Percentiles rank a stretch among this genome's conserved stretches.
phyloP scores from a whole-genome alignment of 2,888 invertebrate genomes.

The Drosophila tanythrix region DNA sequence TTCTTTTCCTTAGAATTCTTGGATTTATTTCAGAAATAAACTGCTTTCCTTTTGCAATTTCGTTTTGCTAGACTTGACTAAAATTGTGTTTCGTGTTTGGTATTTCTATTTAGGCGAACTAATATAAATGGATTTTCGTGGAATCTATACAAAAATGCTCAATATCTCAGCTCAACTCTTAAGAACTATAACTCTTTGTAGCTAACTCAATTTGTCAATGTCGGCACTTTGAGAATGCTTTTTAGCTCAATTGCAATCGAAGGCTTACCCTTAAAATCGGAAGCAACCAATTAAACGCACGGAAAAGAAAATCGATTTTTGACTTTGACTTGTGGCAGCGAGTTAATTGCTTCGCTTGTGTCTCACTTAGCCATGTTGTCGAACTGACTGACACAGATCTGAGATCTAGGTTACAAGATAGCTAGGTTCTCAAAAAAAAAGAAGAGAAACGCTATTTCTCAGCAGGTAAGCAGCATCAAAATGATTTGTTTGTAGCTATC shows the following conservation, averaged over 20 bases:
- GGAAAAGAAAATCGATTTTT: conserved; percentile 18
- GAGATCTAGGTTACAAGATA: neutral
- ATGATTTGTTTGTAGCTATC: neutral
- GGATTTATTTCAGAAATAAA: neutral
- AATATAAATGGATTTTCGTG: neutral
- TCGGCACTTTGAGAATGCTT: neutral
- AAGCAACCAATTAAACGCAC: conserved; percentile 1
- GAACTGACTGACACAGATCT: neutral
- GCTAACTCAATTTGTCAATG: neutral
- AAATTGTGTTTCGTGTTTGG: neutral
- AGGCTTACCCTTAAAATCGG: neutral
- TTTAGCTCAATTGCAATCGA: neutral
- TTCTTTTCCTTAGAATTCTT: neutral
- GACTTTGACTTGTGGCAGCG: neutral
- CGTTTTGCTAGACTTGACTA: neutral
- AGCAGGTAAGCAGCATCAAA: neutral
- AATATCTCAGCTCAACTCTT: neutral
- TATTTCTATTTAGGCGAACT: neutral
- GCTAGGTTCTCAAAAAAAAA: neutral
- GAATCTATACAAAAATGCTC: neutral
- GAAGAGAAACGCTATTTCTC: too few relatives aligned
- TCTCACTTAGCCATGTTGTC: neutral
- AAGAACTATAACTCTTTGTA: neutral
- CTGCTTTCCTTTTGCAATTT: neutral
- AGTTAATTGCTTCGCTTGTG: conserved; percentile 10